Base-by-base conservation (phyloP, 1,140 invertebrate species). In the Euglossa dilemma region DNA sequence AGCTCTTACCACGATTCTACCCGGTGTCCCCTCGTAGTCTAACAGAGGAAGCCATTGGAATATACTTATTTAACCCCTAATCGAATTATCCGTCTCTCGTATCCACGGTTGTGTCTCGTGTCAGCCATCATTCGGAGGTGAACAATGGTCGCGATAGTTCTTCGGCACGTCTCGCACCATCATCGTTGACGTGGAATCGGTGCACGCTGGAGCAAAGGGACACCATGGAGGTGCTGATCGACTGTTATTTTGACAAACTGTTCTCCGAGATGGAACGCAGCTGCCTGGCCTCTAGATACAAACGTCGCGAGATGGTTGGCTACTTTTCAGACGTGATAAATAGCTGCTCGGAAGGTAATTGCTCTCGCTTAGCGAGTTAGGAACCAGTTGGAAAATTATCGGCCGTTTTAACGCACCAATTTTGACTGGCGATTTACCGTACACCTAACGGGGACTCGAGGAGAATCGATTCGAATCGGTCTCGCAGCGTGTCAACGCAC, bases 271-370 rank as follows among this genome's bases (percentile, higher is more conserved):
- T 96, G 90, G 95, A 96, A 64, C 94, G 96, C 45, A 96, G 96
- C 90, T 95, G 95, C 90, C 93, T 97, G 25, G 95, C 96, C 52
- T 95, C 95, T 18, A 94, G 96, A 69, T 94, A 95, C 83, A 97
- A 96, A 91, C 94, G 96, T 72, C 92, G 95, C 59, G 95, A 96
- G 76, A 91, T 97, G 43, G 96, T 96, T 16, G 95, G 96, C 85
- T 97, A 96, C 93, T 96, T 97, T 88, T 96, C 95, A 75, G 96
- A 96, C n/a, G 94, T 97, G 23, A 97, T 97, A 75, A 94, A 96
- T 84, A 96, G 95, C 85, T 97, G 95, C 93, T 94, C 95, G 6
- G 94, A 94, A 95, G 96, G 96, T 94, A 95, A 87, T 45, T 36
- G 57, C 18, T 69, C n/a, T 23, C 45, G 18, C n/a, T 56, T 74